Evolutionary conservation across 2,888 invertebrate genomes (phyloP).

Genomic region (Drosophila longiperda): DNA sequence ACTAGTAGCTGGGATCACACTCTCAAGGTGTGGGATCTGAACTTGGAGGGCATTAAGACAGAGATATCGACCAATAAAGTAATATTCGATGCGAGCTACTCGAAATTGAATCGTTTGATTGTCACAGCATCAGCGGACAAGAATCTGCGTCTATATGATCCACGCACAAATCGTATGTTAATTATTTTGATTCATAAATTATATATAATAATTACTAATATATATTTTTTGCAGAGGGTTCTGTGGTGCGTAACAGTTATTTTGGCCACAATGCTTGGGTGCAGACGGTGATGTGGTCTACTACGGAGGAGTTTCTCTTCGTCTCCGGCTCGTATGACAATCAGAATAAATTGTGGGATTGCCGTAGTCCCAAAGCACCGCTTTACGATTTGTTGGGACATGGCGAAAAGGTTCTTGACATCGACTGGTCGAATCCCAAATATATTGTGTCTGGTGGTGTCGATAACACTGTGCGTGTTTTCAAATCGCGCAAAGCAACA

Average conservation of each 20-base stretch:
- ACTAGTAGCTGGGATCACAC: constrained; percentile 98
- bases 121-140: constrained; percentile 96
- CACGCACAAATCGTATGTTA: constrained; percentile 91
- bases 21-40: constrained; percentile 96
- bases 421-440: constrained; percentile 96
- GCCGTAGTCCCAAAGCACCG: constrained; percentile 95
- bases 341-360: constrained; percentile 97
- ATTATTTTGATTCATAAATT: neutral
- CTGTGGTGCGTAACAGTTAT: constrained; percentile 94
- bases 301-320: constrained; percentile 92
- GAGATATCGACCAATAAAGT: constrained; percentile 96
- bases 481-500: constrained; percentile 87
- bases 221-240: constrained; percentile 88
- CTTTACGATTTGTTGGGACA: constrained; percentile 97
- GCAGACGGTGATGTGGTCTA: constrained; percentile 95
- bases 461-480: constrained; percentile 96
- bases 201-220: neutral
- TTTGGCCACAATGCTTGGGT: constrained; percentile 96
- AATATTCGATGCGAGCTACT: constrained; percentile 94
- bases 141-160: constrained; percentile 96
- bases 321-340: constrained; percentile 97
- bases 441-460: constrained; percentile 96
- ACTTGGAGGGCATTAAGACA: constrained; percentile 92
- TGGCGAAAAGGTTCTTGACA: constrained; percentile 95
- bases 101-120: constrained; percentile 89